These are phyloP conservation scores for Eristalis intricaria DNA, from an alignment of 2,888 invertebrate species.

Conservation along the genomic window DNA sequence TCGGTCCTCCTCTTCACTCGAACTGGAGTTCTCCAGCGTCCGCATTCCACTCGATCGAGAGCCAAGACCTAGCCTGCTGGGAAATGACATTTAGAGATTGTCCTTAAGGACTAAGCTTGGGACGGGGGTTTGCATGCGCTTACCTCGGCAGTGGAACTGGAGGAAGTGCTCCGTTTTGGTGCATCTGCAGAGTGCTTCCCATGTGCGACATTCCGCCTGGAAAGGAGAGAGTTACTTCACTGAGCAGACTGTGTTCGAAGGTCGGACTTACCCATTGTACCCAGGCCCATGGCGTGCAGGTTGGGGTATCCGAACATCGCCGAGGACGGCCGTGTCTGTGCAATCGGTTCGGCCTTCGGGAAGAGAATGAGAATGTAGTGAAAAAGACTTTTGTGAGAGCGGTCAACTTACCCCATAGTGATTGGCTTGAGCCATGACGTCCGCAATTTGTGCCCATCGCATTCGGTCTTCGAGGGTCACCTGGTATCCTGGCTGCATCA, in stretches of 20 bases:
- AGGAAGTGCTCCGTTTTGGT: slow-evolving; percentile 82
- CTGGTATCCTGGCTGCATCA: slow-evolving; percentile 89
- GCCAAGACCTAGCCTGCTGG: slow-evolving; percentile 78
- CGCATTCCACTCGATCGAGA: slow-evolving; percentile 82
- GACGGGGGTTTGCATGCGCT: slow-evolving; percentile 38
- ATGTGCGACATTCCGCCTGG: slow-evolving; percentile 81
- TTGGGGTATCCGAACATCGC: slow-evolving; percentile 92
- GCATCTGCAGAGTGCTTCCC: slow-evolving; percentile 80
- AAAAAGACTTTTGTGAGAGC: not conserved
- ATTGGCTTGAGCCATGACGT: slow-evolving; percentile 92
- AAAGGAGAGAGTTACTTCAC: not conserved
- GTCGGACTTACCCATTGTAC: slow-evolving; percentile 75
- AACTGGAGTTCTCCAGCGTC: slow-evolving; percentile 83
- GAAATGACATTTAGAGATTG: slow-evolving; percentile 34
- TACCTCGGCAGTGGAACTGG: slow-evolving; percentile 90
- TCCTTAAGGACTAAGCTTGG: not conserved
- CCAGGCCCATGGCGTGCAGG: slow-evolving; percentile 80
- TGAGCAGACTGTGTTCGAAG: not conserved
- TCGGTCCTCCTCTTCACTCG: slow-evolving; percentile 87
- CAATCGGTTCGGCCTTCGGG: slow-evolving; percentile 86
- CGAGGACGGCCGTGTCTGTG: slow-evolving; percentile 89
- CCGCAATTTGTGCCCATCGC: slow-evolving; percentile 94
- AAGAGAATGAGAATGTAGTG: not conserved
- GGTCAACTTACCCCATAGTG: slow-evolving; percentile 88
- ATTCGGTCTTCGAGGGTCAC: slow-evolving; percentile 90